Base-by-base conservation (phyloP, 2,797 vertebrate genomes). In the Aeoliscus strigatus region DNA sequence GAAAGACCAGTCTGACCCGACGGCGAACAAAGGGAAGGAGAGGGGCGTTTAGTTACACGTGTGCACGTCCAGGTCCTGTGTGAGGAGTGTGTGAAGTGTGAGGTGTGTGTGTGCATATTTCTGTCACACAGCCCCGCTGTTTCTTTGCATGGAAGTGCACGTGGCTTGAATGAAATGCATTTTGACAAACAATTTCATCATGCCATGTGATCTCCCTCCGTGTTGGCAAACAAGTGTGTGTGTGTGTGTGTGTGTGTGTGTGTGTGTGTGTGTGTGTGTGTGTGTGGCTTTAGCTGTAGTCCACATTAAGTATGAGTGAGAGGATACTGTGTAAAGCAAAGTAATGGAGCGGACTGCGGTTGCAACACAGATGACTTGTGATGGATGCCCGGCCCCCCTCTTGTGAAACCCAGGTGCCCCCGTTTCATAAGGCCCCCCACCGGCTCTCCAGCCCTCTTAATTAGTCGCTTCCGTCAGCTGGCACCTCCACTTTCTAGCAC, bases 391-490 rank as follows among this genome's bases (percentile, higher is more conserved):
- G 16, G 50, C 77, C 74, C 76, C 63, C 73, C 72, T 78, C 69
- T 51, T 52, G 66, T 65, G 81, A 81, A 83, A 77, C 75, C 80
- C 77, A 78, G 80, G 79, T 80, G 80, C 72, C 78, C 65, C 62
- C 78, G 72, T 85, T 85, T 80, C 70, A 77, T 79, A 66, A 76
- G 71, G 55, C 70, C 27, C 74, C 75, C 79, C 64, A 43, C 75
- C 16, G 73, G 57, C 70, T 74, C 76, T 66, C 48, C 70, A 73
- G 56, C 64, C 73, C 71, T 82, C 77, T 75, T 83, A 84, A 84
- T 83, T 84, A 84, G 73, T 14, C 5, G 57, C 67, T 81, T 74
- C 77, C 51, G 40, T 85, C 79, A 77, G 74, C 79, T 82, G 78
- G 75, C 73, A 66, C 73, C 60, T 73, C 70, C 77, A 67, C 69